Evolutionary conservation across 2,797 vertebrate species (phyloP), one percentile per base, ranked within the genome.

Genomic region (Tokudaia muenninki): DNA sequence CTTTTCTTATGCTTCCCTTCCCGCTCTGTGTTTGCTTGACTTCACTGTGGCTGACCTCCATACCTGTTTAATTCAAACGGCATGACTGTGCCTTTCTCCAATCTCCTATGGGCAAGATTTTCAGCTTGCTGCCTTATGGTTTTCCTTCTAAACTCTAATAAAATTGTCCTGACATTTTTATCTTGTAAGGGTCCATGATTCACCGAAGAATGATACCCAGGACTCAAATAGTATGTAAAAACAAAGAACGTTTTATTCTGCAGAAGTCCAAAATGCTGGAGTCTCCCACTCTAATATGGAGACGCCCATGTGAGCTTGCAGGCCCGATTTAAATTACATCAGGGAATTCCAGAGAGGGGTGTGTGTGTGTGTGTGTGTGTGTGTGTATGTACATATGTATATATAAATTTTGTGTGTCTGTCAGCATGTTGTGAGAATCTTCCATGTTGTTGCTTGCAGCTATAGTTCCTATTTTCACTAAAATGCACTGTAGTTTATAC

Each of bases 381-480:
- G 47, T 50, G 47, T 50, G 47, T 55, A 9, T 92, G 22, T 63
- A 8, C 3, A 24, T 63, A 26, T 63, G 61, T 63, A 9, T 63
- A 10, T 65, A 52, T 52, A 52, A 52, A 52, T 52, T 13, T 52
- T 52, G 52, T 22, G 41, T 89, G 31, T 94, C 50, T 95, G 88
- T 55, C 52, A 59, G 87, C 77, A 14, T 52, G 17, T 72, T 92
- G 19, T 94, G 67, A 90, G 80, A 91, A 26, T 86, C 59, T 78
- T 21, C 11, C 2, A 13, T 37, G 10, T 41, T 78, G 67, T 26
- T 89, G 7, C 37, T 67, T 81, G 41, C 16, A 87, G 19, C 41
- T 61, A 26, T 24, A 44, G 17, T 57, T 91, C 47, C 44, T 91
- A 41, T 89, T 92, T 91, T 75, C 29, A 95, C 24, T 57, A 86